phyloP scores from a whole-genome alignment of 2,888 invertebrate genomes.

The Tridacna gigas region DNA sequence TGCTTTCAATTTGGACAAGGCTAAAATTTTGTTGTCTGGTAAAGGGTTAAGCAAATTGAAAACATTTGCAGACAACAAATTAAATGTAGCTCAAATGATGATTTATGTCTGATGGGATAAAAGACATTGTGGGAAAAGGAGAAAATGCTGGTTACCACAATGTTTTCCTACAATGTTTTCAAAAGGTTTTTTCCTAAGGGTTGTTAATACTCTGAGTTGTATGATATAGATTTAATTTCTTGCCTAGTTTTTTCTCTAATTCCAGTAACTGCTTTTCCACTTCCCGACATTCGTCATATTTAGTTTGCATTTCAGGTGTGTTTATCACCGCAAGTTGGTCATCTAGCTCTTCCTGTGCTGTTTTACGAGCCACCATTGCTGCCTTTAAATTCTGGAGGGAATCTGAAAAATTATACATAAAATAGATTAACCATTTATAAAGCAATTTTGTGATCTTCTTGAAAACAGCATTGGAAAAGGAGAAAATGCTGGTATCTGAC shows the following conservation, averaged over 20 bases:
- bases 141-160: too few relatives aligned
- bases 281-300: slow-evolving; percentile 81
- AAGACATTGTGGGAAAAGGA: too few relatives aligned
- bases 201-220: background rate
- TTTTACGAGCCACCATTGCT: slow-evolving; percentile 73
- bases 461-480: too few relatives aligned
- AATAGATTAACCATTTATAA: too few relatives aligned
- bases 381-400: slow-evolving; percentile 76
- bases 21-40: background rate
- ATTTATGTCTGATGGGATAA: too few relatives aligned
- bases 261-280: slow-evolving; percentile 78
- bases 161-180: too few relatives aligned
- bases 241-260: slow-evolving; percentile 82
- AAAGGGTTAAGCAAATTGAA: slow-evolving; percentile 1
- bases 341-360: slow-evolving; percentile 78
- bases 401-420: slow-evolving; percentile 65
- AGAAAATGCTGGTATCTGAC: too few relatives aligned
- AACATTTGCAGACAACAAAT: too few relatives aligned
- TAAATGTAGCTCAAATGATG: too few relatives aligned
- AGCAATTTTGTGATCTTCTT: too few relatives aligned
- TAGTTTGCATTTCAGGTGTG: slow-evolving; percentile 80
- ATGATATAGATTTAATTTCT: slow-evolving; percentile 19
- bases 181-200: too few relatives aligned
- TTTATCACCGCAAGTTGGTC: slow-evolving; percentile 79
- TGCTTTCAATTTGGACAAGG: too few relatives aligned